Evolutionary conservation across 2,113 vertebrate genomes (phyloP).

Genomic region (Entosphenus tridentatus): DNA sequence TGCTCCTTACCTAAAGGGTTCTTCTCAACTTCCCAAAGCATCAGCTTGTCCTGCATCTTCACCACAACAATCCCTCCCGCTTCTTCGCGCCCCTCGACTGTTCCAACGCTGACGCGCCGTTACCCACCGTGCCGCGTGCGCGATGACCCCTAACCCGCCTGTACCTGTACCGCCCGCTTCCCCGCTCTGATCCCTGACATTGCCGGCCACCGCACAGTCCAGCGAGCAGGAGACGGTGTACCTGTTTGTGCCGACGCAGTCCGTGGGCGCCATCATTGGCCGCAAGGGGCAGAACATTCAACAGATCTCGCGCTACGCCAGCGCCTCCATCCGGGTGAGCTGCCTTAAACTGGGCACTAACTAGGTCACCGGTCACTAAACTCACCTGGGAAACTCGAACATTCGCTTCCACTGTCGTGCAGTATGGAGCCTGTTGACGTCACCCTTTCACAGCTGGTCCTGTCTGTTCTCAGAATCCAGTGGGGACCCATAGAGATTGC

Average conservation of each 20-base stretch:
- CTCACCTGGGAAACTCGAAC: no score
- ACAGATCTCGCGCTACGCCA: slow-evolving; percentile 86
- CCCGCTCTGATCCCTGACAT: background rate
- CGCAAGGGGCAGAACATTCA: slow-evolving; percentile 98
- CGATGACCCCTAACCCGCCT: background rate
- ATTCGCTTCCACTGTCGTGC: no score
- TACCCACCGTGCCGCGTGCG: background rate
- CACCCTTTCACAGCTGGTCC: no score
- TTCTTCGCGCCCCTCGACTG: no score
- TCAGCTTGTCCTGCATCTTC: no score
- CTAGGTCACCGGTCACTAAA: no score
- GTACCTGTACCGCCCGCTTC: background rate
- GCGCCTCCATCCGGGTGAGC: slow-evolving; percentile 83
- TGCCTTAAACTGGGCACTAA: background rate
- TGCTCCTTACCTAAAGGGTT: no score
- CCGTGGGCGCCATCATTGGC: slow-evolving; percentile 91
- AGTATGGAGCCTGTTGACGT: no score
- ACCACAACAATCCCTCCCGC: no score
- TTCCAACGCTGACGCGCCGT: background rate
- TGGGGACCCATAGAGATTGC: no score
- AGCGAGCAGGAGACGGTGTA: slow-evolving; percentile 82
- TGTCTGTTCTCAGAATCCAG: no score
- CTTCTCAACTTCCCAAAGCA: no score
- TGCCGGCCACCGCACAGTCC: slow-evolving; percentile 24
- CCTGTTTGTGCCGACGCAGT: slow-evolving; percentile 81